Evolutionary conservation across 2,797 vertebrate genomes (phyloP).

Genomic region (Karalla daura): DNA sequence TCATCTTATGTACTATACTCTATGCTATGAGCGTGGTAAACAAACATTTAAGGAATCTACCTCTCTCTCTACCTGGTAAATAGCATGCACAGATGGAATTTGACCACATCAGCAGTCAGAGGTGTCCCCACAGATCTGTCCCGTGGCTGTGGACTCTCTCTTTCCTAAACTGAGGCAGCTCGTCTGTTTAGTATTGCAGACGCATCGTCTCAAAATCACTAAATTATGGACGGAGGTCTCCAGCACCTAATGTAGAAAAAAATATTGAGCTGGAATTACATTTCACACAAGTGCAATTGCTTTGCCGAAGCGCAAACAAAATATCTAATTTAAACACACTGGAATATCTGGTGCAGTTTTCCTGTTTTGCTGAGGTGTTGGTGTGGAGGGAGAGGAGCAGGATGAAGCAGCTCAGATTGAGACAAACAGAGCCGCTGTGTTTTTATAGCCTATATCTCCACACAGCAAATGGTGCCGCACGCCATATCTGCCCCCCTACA

Average conservation of each 20-base stretch:
- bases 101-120: background rate
- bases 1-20: background rate
- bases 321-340: constrained; percentile 37
- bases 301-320: constrained; percentile 24
- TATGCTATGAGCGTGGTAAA: background rate
- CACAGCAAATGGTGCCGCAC: constrained; percentile 61
- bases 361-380: constrained; percentile 23
- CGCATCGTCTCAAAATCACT: background rate
- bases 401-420: constrained; percentile 65
- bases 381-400: constrained; percentile 34
- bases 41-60: no score
- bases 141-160: background rate
- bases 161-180: background rate
- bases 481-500: constrained; percentile 67
- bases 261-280: background rate
- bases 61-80: background rate
- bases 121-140: background rate
- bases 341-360: constrained; percentile 22
- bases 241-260: constrained; percentile 4
- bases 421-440: constrained; percentile 64
- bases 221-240: background rate
- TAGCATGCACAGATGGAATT: background rate
- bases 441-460: constrained; percentile 77
- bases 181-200: background rate
- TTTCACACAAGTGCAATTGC: background rate